phyloP scores from a whole-genome alignment of 2,113 vertebrate genomes.

The Vulpes lagopus region DNA sequence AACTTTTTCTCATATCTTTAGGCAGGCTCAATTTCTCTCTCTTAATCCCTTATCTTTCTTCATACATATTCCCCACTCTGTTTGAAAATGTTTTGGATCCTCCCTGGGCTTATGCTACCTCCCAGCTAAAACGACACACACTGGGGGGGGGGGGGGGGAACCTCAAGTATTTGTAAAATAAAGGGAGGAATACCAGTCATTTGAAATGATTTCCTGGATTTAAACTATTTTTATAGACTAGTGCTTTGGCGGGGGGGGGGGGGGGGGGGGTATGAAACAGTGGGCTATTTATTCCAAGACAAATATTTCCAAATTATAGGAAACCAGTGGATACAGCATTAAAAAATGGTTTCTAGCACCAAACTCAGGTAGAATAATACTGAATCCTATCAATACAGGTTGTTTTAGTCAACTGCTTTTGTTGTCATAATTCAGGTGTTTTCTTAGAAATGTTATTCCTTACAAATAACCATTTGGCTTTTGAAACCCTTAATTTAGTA shows the following conservation, averaged over 20 bases:
- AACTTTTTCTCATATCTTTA: background rate
- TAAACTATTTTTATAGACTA: constrained; percentile 20
- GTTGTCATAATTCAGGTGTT: constrained; percentile 15
- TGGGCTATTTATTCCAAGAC: background rate
- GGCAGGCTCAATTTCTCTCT: background rate
- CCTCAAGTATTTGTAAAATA: background rate
- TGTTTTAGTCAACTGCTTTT: background rate
- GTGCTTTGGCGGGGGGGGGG: background rate
- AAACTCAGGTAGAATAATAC: constrained; percentile 39
- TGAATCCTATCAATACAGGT: background rate
- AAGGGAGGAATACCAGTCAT: background rate
- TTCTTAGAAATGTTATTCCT: constrained; percentile 51
- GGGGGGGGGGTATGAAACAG: background rate
- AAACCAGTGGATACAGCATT: background rate
- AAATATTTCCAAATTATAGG: constrained; percentile 39
- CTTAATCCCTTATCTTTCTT: background rate
- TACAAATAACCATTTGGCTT: constrained; percentile 33
- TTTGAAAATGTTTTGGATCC: background rate
- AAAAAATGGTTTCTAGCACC: background rate
- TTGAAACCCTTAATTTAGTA: constrained; percentile 27
- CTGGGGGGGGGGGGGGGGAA: background rate
- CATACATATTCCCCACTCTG: background rate
- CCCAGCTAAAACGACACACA: background rate
- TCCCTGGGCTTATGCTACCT: background rate
- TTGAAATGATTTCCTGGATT: background rate